Evolutionary conservation across 2,113 vertebrate species (phyloP).

Genomic region (Eurypyga helias): DNA sequence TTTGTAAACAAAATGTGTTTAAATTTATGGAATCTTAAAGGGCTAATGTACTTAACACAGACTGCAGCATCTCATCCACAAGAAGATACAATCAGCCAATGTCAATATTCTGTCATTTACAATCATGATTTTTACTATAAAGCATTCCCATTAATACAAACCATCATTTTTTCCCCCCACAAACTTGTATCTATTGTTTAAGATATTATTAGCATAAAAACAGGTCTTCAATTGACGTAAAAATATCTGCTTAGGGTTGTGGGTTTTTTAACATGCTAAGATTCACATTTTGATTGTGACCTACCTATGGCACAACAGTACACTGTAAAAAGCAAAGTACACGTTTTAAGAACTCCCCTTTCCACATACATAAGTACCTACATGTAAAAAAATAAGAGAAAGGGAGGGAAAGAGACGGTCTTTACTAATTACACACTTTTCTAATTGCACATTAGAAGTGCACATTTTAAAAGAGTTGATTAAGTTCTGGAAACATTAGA

Average conservation of each 20-base stretch:
- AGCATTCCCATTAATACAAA: background rate
- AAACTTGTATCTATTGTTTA: background rate
- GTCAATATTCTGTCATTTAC: conserved; percentile 4
- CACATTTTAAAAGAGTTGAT: background rate
- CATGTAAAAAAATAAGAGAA: background rate
- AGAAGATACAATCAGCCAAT: background rate
- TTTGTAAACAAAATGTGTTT: background rate
- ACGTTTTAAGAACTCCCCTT: background rate
- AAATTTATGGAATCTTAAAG: background rate
- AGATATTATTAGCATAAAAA: background rate
- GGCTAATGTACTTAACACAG: background rate
- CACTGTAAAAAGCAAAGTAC: background rate
- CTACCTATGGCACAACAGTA: conserved; percentile 3
- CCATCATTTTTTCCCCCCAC: background rate
- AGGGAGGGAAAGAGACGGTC: background rate
- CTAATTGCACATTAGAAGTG: too few relatives aligned
- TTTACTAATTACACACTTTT: too few relatives aligned
- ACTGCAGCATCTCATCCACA: background rate
- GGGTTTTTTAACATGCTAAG: background rate
- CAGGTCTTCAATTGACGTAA: background rate
- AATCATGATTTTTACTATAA: background rate
- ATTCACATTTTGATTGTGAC: background rate
- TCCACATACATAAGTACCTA: background rate
- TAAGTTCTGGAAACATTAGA: background rate
- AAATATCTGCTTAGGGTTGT: background rate